Base-by-base conservation (phyloP, 2,113 vertebrate genomes). In the Chloebia gouldiae region DNA sequence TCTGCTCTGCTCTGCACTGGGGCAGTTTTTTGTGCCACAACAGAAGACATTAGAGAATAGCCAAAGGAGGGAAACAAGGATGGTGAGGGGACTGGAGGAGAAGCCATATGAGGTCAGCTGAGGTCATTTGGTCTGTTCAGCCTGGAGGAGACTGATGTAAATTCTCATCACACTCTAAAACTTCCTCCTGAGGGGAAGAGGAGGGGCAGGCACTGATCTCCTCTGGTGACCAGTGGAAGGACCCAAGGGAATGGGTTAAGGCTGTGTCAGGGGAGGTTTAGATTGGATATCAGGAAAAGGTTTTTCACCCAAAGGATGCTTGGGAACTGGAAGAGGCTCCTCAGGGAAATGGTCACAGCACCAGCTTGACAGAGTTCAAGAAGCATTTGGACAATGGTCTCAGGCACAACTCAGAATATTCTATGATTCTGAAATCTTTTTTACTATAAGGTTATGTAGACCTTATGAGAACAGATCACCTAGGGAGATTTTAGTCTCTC, bases 101-200 rank as follows among this genome's bases (percentile, higher is more conserved):
- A 81, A 68, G 16, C 19, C 0, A 0, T 2, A 25, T 21, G 9
- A 81, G 28, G 2, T 6, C 1, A 2, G 2, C 4, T 68, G 53
- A 75, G 24, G 20, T 1, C 20, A 40, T 21, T 40, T 15, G 20
- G 11, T 60, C 39, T 31, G 14, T 54, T 40, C 53, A 47, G 16
- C 21, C 2, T 31, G 24, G 30, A 53, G 45, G 10, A 60, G n/a
- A 18, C 9, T 40, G 45, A 75, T 2, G 9, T 8, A 15, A 68
- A 3, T 10, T 11, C 37, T 45, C 33, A 45, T 2, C 6, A 4
- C 7, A 25, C 9, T 27, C 25, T 53, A 7, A 9, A 54, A 1
- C 7, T 47, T 68, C 39, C 51, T 75, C 0, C 0, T 18, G n/a
- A 76, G 30, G 20, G 30, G 17, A 89, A 27, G 47, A 16, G 8